Evolutionary conservation across 2,888 invertebrate species (phyloP), one percentile per base, ranked within the genome.

Genomic region (Nymphalis polychloros): DNA sequence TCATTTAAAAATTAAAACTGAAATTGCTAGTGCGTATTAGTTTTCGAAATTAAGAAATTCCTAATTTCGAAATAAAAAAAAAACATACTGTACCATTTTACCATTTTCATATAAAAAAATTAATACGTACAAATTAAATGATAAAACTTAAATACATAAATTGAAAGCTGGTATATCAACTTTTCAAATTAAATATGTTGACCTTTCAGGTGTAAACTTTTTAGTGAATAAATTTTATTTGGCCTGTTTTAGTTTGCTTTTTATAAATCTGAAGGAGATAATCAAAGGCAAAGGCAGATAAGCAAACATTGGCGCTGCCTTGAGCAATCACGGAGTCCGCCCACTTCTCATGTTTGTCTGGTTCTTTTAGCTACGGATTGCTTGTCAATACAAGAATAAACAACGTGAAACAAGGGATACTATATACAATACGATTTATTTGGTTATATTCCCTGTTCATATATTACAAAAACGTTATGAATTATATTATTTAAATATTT

Each of bases 311-410:
- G 77, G 23, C 50, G 47, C 79, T 79, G 84, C 84, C 84, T 89
- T 83, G 79, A 83, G 86, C 88, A 90, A 90, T 90, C 90, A 89
- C 82, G 78, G 73, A 77, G 75, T 73, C 53, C 78, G 77, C 80
- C 79, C 78, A 78, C 78, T 82, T 70, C 71, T 72, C 76, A 76
- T 86, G 84, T 88, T 90, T 89, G 79, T 81, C 76, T 78, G 77
- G 83, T 82, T 84, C 85, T 86, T 86, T 84, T 83, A 83, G 82
- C 84, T 84, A 80, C 57, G 63, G 81, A 88, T 87, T 85, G 87
- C 85, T 85, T 88, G 89, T 89, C 89, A 89, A 90, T 86, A 90
- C 79, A 83, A 80, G 82, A 78, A 81, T 78, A 88, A 89, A 89
- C 83, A 87, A 63, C 78, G 60, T 80, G 78, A 80, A 85, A 85